These are phyloP conservation scores for Chrysolina haemoptera DNA, from an alignment of 2,888 invertebrate genomes.

Conservation along the genomic window DNA sequence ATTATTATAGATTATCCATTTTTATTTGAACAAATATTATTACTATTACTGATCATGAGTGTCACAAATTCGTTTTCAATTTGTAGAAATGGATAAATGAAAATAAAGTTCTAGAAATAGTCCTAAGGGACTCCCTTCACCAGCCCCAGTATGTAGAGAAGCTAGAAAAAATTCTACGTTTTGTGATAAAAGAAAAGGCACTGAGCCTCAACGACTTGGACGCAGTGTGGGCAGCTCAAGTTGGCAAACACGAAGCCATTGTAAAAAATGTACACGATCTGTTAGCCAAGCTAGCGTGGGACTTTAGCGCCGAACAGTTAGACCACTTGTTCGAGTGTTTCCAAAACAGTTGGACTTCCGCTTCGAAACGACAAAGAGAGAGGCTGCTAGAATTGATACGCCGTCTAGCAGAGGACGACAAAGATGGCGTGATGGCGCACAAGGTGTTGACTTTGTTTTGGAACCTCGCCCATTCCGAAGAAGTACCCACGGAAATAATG, in stretches of 20 bases:
- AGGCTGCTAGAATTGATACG: slow-evolving; percentile 95
- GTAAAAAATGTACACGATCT: slow-evolving; percentile 98
- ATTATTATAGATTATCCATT: no score
- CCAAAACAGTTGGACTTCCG: slow-evolving; percentile 94
- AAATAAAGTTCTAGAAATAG: slow-evolving; percentile 95
- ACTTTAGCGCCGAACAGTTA: slow-evolving; percentile 96
- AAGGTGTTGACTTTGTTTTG: slow-evolving; percentile 96
- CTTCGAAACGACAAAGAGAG: slow-evolving; percentile 96
- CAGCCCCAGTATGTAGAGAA: slow-evolving; percentile 99
- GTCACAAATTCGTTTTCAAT: slow-evolving; percentile 47
- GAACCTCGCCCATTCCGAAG: slow-evolving; percentile 96
- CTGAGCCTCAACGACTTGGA: slow-evolving; percentile 93
- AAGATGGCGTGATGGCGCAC: slow-evolving; percentile 98
- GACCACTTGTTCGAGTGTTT: slow-evolving; percentile 98
- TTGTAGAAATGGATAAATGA: slow-evolving; percentile 94
- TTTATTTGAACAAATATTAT: no score
- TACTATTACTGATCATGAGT: neutral
- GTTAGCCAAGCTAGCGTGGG: slow-evolving; percentile 97
- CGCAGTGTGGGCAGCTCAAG: slow-evolving; percentile 97
- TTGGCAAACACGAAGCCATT: slow-evolving; percentile 98
- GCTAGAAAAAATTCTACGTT: slow-evolving; percentile 96
- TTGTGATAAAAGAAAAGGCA: slow-evolving; percentile 95
- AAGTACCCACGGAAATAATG: slow-evolving; percentile 97
- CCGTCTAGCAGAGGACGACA: slow-evolving; percentile 96
- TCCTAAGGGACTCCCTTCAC: slow-evolving; percentile 94